A percentile compares a stretch with the other conserved stretches of the same genome.
phyloP scores from a whole-genome alignment of 2,888 invertebrate species.

The Pediacus dermestoides region DNA sequence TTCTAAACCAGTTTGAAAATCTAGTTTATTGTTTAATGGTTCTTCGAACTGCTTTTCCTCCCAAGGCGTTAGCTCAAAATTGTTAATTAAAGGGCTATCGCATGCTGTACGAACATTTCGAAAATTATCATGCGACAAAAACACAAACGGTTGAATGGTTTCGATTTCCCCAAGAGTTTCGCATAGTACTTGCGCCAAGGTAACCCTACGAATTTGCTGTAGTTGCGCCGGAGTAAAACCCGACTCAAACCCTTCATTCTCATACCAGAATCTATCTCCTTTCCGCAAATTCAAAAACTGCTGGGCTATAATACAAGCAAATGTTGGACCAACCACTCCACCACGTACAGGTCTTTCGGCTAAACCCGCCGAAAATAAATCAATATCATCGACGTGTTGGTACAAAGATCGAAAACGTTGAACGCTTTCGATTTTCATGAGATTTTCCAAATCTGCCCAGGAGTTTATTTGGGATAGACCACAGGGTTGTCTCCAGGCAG shows the following conservation, averaged over 20 bases:
- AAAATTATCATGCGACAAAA: conserved; percentile 59
- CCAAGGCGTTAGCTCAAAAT: conserved; percentile 63
- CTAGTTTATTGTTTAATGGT: conserved; percentile 17
- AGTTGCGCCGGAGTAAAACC: conserved; percentile 75
- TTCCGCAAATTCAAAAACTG: conserved; percentile 76
- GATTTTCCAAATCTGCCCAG: conserved; percentile 68
- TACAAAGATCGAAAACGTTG: conserved; percentile 57
- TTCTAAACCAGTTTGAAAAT: conserved; percentile 9
- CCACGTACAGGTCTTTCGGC: conserved; percentile 76
- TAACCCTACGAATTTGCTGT: conserved; percentile 66
- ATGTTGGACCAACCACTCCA: conserved; percentile 81
- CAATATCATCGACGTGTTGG: conserved; percentile 75
- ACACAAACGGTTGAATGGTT: conserved; percentile 68
- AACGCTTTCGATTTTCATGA: conserved; percentile 63
- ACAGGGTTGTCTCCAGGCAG: conserved; percentile 75
- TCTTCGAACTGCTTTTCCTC: conserved; percentile 45
- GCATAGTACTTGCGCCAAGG: conserved; percentile 70
- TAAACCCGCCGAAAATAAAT: conserved; percentile 79
- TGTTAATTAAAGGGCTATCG: conserved; percentile 50
- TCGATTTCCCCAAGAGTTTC: conserved; percentile 63
- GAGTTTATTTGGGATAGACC: conserved; percentile 62
- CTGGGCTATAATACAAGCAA: conserved; percentile 83
- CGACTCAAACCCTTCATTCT: conserved; percentile 70
- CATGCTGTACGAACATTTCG: conserved; percentile 61
- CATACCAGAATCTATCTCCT: conserved; percentile 82